Evolutionary conservation across 2,797 vertebrate genomes (phyloP).

Genomic region (Sciurus vulgaris): DNA sequence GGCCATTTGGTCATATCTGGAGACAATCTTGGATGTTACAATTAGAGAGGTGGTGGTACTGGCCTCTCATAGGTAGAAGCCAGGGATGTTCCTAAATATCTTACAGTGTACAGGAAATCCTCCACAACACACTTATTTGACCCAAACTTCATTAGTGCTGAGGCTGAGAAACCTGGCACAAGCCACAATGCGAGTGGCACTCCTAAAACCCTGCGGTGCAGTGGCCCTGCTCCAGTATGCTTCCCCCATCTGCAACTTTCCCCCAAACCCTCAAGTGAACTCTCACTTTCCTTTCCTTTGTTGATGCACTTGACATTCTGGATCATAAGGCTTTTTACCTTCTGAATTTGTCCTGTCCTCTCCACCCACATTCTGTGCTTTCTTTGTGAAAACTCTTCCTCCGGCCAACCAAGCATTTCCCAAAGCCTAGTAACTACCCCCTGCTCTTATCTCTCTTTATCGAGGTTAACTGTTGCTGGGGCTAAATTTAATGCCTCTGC

Average conservation of each 20-base stretch:
- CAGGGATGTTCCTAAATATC: neutral
- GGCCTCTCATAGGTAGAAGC: neutral
- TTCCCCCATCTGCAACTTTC: neutral
- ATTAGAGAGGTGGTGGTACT: neutral
- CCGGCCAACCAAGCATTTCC: neutral
- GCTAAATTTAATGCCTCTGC: neutral
- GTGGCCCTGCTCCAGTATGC: neutral
- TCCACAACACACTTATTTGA: neutral
- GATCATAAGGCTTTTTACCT: neutral
- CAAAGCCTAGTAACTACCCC: neutral
- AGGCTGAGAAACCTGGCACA: neutral
- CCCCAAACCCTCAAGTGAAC: neutral
- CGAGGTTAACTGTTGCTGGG: neutral
- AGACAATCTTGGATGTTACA: neutral
- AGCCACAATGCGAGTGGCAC: neutral
- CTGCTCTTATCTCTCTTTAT: constrained; percentile 1
- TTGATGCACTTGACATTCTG: neutral
- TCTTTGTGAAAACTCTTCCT: constrained; percentile 3
- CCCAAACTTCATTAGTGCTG: neutral
- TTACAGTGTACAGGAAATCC: neutral
- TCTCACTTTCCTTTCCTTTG: neutral
- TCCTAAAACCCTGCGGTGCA: neutral
- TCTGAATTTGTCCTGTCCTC: neutral
- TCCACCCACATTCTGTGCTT: neutral
- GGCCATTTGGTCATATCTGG: neutral